Evolutionary conservation across 2,113 vertebrate genomes (phyloP).

Genomic region (Myanophis thanlyinensis): DNA sequence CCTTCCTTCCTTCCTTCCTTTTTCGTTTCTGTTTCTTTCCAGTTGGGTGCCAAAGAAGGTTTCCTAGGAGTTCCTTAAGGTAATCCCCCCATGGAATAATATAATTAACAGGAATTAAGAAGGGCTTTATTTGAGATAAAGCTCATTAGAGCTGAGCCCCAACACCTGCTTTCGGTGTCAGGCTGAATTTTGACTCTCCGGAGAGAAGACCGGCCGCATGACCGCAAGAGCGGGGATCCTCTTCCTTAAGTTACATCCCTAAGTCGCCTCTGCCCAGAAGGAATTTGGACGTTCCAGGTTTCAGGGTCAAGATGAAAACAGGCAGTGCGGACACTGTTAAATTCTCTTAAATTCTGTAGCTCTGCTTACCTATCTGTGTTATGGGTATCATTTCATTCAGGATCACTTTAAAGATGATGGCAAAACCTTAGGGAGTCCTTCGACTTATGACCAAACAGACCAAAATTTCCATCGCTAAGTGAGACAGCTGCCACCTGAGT

Average conservation of each 20-base stretch:
- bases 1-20: neutral
- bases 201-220: neutral
- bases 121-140: neutral
- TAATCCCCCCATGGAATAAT: neutral
- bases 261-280: neutral
- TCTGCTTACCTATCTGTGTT: neutral
- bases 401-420: neutral
- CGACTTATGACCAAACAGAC: rapidly evolving
- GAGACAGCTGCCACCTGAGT: too few species aligned
- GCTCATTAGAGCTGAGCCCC: neutral
- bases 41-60: neutral
- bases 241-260: neutral
- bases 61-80: neutral
- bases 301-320: neutral
- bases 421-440: neutral
- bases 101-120: neutral
- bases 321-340: neutral
- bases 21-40: neutral
- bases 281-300: neutral
- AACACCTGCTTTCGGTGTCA: neutral
- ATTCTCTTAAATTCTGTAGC: neutral
- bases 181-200: neutral
- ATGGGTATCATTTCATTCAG: neutral
- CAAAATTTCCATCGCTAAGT: neutral
- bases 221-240: neutral